A percentile compares a stretch with the other conserved stretches of the same genome.
Conservation (phyloP, 2,797 vertebrate species). For the Oryzias sinensis region DNA sequence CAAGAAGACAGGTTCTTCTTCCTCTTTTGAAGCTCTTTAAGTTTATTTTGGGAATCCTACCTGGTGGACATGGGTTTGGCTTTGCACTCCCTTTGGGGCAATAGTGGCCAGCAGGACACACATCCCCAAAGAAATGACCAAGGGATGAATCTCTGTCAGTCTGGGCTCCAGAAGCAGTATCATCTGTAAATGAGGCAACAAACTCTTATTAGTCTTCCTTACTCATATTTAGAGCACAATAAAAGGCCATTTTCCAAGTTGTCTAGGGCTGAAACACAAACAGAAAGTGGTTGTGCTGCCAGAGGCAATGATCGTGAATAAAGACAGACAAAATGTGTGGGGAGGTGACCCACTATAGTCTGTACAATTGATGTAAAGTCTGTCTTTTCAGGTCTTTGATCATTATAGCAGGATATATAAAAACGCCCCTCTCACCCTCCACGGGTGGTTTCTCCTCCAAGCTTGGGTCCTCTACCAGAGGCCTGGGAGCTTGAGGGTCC, state of each 20-base stretch:
- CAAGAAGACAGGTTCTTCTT: neutral
- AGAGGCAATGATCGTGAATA: slow-evolving; percentile 29
- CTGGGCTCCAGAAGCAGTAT: slow-evolving; percentile 25
- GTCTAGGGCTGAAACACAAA: slow-evolving; percentile 13
- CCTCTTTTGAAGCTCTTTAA: neutral
- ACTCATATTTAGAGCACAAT: slow-evolving; percentile 36
- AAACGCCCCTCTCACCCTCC: no score
- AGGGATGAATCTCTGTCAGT: slow-evolving; percentile 29
- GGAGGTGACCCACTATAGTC: no score
- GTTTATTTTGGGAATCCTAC: slow-evolving; percentile 49
- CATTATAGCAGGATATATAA: no score
- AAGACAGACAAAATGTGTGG: slow-evolving; percentile 6
- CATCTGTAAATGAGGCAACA: slow-evolving; percentile 59
- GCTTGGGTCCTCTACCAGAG: no score
- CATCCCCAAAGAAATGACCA: slow-evolving; percentile 69
- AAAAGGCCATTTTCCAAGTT: slow-evolving; percentile 43
- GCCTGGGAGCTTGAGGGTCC: no score
- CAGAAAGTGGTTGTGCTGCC: slow-evolving; percentile 12
- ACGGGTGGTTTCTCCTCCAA: no score
- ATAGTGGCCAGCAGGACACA: slow-evolving; percentile 81
- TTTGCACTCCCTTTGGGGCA: slow-evolving; percentile 77
- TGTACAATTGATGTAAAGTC: no score
- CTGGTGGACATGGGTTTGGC: slow-evolving; percentile 78
- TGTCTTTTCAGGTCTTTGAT: no score
- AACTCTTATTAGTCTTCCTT: slow-evolving; percentile 54